Evolutionary conservation across 2,888 invertebrate species (phyloP).

Genomic region (Agrotis ipsilon): DNA sequence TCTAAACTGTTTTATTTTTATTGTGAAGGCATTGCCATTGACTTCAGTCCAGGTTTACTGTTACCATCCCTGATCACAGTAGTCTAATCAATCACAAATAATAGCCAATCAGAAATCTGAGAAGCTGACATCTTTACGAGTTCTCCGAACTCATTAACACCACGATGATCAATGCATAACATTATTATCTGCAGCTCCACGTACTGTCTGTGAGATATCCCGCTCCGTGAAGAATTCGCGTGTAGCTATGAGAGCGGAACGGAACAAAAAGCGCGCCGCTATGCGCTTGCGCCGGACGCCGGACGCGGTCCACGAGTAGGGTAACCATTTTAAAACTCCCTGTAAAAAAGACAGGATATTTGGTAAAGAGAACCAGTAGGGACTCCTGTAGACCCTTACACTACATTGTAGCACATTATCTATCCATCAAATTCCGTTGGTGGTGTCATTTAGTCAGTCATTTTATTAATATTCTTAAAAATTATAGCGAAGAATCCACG

Average conservation of each 20-base stretch:
- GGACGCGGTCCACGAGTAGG: slow-evolving; percentile 8
- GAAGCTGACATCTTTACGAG: neutral
- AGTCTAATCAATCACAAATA: slow-evolving; percentile 1
- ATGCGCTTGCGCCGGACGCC: slow-evolving; percentile 60
- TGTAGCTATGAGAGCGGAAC: slow-evolving; percentile 75
- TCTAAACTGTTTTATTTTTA: too few relatives aligned
- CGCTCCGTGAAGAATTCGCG: slow-evolving; percentile 55
- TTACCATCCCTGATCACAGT: neutral
- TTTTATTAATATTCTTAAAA: too few relatives aligned
- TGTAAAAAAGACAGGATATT: too few relatives aligned
- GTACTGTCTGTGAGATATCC: slow-evolving; percentile 47
- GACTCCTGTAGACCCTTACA: too few relatives aligned
- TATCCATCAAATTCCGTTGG: too few relatives aligned
- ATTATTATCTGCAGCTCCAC: slow-evolving; percentile 11
- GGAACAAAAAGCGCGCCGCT: slow-evolving; percentile 72
- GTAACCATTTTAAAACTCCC: too few relatives aligned
- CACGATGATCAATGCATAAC: slow-evolving; percentile 6
- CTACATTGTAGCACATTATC: too few relatives aligned
- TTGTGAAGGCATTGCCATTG: too few relatives aligned
- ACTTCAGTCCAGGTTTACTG: too few relatives aligned
- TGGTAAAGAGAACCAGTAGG: too few relatives aligned
- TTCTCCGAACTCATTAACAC: slow-evolving; percentile 5
- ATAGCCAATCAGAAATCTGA: neutral
- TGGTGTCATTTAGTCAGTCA: too few relatives aligned
- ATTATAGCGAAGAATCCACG: too few relatives aligned